Evolutionary conservation across 2,888 invertebrate species (phyloP).

Genomic region (Dryobotodes eremita): DNA sequence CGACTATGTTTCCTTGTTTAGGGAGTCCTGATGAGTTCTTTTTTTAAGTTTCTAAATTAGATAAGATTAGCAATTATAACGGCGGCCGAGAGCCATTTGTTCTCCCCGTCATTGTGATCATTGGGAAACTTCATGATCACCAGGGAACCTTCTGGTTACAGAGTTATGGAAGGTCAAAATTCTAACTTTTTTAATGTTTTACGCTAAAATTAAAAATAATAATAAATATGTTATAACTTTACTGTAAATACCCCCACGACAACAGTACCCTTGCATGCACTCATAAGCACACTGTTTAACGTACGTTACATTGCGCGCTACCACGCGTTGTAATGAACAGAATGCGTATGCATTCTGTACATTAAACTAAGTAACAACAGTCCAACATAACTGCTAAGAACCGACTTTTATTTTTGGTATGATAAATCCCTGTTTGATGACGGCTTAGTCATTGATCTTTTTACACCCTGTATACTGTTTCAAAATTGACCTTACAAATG

Average conservation of each 20-base stretch:
- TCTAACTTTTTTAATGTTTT: background rate
- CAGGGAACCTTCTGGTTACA: too few species aligned
- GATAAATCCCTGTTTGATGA: too few species aligned
- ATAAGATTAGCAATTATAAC: slow-evolving; percentile 16
- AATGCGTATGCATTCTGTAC: background rate
- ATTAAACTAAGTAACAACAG: too few species aligned
- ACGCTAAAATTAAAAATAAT: too few species aligned
- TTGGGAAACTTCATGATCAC: too few species aligned
- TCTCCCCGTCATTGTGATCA: background rate
- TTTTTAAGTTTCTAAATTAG: slow-evolving; percentile 52
- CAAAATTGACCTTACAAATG: background rate
- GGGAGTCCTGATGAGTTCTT: slow-evolving; percentile 59
- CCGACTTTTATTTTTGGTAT: too few species aligned
- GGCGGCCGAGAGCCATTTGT: background rate
- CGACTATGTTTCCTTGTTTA: slow-evolving; percentile 64
- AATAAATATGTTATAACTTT: background rate
- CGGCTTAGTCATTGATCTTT: background rate
- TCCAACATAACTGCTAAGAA: too few species aligned
- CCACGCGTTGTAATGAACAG: background rate
- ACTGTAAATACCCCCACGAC: background rate
- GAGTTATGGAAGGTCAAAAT: background rate
- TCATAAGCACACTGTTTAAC: too few species aligned
- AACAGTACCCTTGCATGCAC: background rate
- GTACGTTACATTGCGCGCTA: background rate
- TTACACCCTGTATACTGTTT: background rate